Conservation (phyloP, 2,797 vertebrate species). For the Phataginus tricuspis region DNA sequence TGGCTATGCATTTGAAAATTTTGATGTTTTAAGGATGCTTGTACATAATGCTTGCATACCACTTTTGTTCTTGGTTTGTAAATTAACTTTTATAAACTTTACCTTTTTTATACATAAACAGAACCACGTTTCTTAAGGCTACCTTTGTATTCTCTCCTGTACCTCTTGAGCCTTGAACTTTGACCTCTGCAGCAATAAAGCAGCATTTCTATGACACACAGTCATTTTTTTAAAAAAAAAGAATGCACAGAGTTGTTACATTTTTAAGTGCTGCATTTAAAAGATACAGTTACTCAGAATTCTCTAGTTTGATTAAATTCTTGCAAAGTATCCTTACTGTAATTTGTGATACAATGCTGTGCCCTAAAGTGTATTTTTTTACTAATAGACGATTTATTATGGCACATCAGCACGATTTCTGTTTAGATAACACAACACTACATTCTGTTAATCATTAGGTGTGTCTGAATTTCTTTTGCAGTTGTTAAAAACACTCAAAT, state of each 20-base stretch:
- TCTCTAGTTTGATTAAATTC: constrained; percentile 95
- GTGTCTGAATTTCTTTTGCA: constrained; percentile 95
- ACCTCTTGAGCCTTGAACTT: constrained; percentile 99
- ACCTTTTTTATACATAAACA: constrained; percentile 99
- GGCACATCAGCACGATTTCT: constrained; percentile 97
- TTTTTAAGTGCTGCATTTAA: constrained; percentile 99
- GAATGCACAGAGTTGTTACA: constrained; percentile 94
- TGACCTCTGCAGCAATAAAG: constrained; percentile 98
- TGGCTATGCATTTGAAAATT: constrained; percentile 96
- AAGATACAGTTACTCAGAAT: constrained; percentile 91
- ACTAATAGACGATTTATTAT: constrained; percentile 99
- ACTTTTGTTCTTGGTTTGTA: constrained; percentile 99
- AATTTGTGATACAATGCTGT: constrained; percentile 99
- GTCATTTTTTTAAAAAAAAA: constrained; percentile 94
- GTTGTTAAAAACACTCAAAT: constrained; percentile 93
- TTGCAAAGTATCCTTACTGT: constrained; percentile 94
- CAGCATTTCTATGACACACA: constrained; percentile 97
- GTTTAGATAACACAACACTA: constrained; percentile 97
- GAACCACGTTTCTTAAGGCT: constrained; percentile 95
- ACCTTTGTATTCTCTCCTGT: constrained; percentile 98
- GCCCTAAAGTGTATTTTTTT: constrained; percentile 99
- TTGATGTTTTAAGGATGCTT: constrained; percentile 94
- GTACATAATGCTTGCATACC: constrained; percentile 99
- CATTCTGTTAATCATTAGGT: constrained; percentile 95
- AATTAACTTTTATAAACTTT: constrained; percentile 99